Base-by-base conservation (phyloP, 2,113 vertebrate species). In the Bambusicola thoracicus region DNA sequence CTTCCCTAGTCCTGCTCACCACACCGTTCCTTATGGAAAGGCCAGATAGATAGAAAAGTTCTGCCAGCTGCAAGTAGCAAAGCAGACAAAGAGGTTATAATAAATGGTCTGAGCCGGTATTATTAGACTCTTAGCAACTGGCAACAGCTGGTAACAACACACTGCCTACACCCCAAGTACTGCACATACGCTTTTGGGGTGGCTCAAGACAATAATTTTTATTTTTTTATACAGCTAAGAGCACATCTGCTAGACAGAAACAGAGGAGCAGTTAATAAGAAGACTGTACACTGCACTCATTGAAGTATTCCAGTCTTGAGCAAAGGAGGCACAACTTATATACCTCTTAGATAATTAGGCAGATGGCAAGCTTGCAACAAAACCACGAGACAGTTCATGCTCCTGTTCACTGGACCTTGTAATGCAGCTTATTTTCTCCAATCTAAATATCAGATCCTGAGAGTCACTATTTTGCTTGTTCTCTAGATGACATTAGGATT, bases 361-460 rank as follows among this genome's bases (percentile, higher is more conserved):
- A 96, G 75, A 59, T 44, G 63, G 94, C 38, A 96, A 95, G 83
- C 65, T 87, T 96, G 94, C 78, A 93, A 94, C 62, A 91, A 87
- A 95, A 65, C 94, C 92, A 93, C 38, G 13, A 90, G 91, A 76
- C 41, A 78, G 63, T 48, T 90, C 73, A 65, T 87, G 94, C 75
- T 93, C 84, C 77, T 24, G 81, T 92, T 96, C 94, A 92, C 74
- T 30, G 59, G 91, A 93, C 14, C 48, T 27, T 92, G 75, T 95
- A 97, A 97, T 89, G 85, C 82, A 97, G 95, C 87, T 96, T 94
- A 91, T 92, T 96, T 97, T 97, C 83, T 96, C 89, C 95, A 94
- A 78, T 93, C 51, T 95, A 95, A 96, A 96, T 86, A 97, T 51
- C 87, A 96, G 94, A 66, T 55, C 61, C 87, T 85, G 75, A 97